Percentiles rank a stretch among this genome's conserved stretches.
These are phyloP conservation scores for Porites lutea DNA, from an alignment of 64 coral and sea anemone genomes.

Conservation along the genomic window DNA sequence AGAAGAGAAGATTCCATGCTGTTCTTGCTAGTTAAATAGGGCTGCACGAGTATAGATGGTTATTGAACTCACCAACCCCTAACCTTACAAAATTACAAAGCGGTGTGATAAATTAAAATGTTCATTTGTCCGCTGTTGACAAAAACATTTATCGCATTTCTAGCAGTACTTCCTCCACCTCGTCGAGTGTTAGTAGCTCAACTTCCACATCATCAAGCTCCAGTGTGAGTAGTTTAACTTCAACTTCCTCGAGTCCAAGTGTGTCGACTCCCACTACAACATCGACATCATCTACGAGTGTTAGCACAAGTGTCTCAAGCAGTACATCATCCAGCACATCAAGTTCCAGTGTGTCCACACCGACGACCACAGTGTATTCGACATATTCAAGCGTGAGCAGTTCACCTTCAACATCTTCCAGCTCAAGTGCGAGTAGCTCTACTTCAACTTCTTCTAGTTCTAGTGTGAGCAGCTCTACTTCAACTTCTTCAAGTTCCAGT, in stretches of 20 bases:
- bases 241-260: constrained; percentile 1
- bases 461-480: constrained; percentile 30
- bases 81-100: too few species aligned
- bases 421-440: neutral
- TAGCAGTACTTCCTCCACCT: neutral
- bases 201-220: neutral
- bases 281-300: neutral
- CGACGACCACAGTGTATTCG: neutral
- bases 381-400: neutral
- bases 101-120: too few species aligned
- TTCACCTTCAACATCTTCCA: neutral
- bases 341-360: neutral
- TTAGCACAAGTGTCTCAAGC: neutral
- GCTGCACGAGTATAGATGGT: too few species aligned
- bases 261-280: neutral
- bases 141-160: neutral
- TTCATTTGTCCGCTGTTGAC: too few species aligned
- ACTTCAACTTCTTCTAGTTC: neutral
- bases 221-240: constrained; percentile 2
- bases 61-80: too few species aligned
- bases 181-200: too few species aligned
- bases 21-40: too few species aligned
- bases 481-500: neutral
- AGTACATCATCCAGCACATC: neutral
- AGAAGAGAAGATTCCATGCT: too few species aligned